Percentiles rank a stretch among this genome's conserved stretches.
Evolutionary conservation across 2,113 vertebrate species (phyloP).

Genomic region (Leucopternis melanops): DNA sequence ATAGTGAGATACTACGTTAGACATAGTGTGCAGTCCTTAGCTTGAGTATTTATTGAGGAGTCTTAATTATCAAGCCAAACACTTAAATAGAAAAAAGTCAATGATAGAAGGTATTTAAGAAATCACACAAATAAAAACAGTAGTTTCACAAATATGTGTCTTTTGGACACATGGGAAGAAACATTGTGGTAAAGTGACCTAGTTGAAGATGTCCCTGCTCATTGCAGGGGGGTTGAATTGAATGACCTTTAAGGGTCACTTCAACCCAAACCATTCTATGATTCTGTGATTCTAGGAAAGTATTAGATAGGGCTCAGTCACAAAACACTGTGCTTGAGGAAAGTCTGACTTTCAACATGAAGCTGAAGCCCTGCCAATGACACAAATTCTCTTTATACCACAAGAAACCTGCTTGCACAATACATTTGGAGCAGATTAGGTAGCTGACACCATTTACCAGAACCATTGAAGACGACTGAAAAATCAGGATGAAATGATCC

Average conservation of each 20-base stretch:
- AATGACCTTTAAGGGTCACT: background rate
- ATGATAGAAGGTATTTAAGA: background rate
- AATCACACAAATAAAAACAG: background rate
- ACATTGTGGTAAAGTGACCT: background rate
- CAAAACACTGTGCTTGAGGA: background rate
- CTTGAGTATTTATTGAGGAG: background rate
- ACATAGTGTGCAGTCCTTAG: background rate
- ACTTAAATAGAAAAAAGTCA: background rate
- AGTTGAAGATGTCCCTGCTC: background rate
- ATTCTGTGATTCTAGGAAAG: background rate
- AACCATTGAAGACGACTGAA: background rate
- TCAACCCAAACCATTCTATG: background rate
- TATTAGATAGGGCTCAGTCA: background rate
- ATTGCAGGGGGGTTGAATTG: background rate
- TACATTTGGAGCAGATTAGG: background rate
- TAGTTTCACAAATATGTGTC: background rate
- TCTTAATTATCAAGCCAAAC: background rate
- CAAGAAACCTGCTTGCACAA: constrained; percentile 20
- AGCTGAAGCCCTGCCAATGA: constrained; percentile 16
- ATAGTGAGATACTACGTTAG: background rate
- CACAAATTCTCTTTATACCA: background rate
- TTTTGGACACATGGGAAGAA: background rate
- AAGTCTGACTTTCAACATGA: background rate
- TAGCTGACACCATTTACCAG: constrained; percentile 1
- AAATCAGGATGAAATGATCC: background rate